Evolutionary conservation across 2,113 vertebrate genomes (phyloP).

Genomic region (Rhea americana): DNA sequence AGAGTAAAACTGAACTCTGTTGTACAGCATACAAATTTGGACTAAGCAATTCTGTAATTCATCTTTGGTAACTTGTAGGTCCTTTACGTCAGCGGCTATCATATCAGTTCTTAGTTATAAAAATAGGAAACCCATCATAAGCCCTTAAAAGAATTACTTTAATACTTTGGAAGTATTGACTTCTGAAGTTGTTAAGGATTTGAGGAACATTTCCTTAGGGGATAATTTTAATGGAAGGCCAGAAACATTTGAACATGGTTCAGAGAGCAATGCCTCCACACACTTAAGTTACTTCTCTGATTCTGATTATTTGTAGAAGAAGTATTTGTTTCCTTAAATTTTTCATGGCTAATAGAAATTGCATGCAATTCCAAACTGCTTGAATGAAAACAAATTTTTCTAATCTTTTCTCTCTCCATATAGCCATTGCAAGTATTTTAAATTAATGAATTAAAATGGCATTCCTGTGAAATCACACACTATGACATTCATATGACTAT

Average conservation of each 20-base stretch:
- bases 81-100: background rate
- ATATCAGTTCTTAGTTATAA: background rate
- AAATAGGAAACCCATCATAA: background rate
- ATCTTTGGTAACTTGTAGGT: background rate
- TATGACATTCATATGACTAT: background rate
- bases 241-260: background rate
- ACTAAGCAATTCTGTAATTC: background rate
- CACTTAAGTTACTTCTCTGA: background rate
- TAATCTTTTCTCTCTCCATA: background rate
- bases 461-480: background rate
- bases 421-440: background rate
- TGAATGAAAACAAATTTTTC: background rate
- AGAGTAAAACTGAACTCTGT: background rate
- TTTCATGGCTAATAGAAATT: background rate
- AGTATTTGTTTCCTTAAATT: slow-evolving; percentile 13
- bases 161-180: background rate
- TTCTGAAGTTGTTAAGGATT: background rate
- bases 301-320: slow-evolving; percentile 11
- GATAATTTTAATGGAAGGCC: slow-evolving; percentile 7
- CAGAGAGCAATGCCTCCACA: background rate
- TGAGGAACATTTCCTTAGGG: background rate
- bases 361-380: background rate
- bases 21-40: background rate
- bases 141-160: background rate
- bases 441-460: background rate